phyloP scores from a whole-genome alignment of 2,888 invertebrate species.

The Trichacis sp. region DNA sequence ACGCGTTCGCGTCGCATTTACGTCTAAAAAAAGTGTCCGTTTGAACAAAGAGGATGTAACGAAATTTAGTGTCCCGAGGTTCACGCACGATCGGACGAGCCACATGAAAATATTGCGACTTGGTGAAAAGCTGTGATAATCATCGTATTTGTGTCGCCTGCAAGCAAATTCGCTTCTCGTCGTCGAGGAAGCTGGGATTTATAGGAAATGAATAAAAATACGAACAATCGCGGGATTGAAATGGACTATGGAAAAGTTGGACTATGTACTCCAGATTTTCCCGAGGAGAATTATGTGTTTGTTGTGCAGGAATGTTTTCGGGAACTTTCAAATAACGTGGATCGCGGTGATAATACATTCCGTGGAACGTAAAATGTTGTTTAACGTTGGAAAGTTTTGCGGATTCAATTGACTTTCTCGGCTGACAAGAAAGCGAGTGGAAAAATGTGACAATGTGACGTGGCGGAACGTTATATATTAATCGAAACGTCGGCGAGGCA shows the following conservation, averaged over 20 bases:
- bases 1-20: too few species aligned
- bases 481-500: slow-evolving; percentile 17
- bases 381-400: background rate
- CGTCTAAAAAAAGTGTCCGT: too few species aligned
- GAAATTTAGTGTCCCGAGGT: background rate
- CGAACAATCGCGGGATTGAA: slow-evolving; percentile 4
- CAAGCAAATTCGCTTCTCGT: slow-evolving; percentile 2
- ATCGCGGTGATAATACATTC: slow-evolving; percentile 2
- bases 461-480: background rate
- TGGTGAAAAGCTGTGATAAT: background rate
- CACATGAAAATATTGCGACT: background rate
- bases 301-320: slow-evolving; percentile 12
- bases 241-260: slow-evolving; percentile 7
- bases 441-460: background rate
- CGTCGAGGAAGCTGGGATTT: slow-evolving; percentile 5
- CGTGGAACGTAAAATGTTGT: background rate
- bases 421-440: background rate
- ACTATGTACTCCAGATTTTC: slow-evolving; percentile 9
- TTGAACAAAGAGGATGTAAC: too few species aligned
- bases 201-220: slow-evolving; percentile 9
- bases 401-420: too few species aligned
- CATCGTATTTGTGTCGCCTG: slow-evolving; percentile 4
- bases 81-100: background rate
- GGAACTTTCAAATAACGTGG: slow-evolving; percentile 3
- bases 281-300: slow-evolving; percentile 14